These are phyloP conservation scores for Eptatretus atami DNA, from an alignment of 2,797 vertebrate species.

Conservation along the genomic window DNA sequence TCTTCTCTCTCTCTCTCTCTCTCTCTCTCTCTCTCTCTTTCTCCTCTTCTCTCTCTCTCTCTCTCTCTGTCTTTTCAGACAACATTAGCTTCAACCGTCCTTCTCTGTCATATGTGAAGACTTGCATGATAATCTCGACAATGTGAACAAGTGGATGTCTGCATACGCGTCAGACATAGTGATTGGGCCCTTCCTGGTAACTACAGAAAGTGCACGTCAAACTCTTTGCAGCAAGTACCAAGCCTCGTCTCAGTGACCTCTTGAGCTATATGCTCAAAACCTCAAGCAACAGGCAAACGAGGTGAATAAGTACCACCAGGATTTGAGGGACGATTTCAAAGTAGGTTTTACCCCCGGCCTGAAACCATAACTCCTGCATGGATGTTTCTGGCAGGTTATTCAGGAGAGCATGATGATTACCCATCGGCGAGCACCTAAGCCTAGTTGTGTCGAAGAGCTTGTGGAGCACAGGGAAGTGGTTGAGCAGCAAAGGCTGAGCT, in stretches of 20 bases:
- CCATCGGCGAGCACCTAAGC: constrained; percentile 30
- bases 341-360: no score
- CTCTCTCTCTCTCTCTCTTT: no score
- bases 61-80: constrained; percentile 18
- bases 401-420: constrained; percentile 26
- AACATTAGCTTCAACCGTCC: constrained; percentile 16
- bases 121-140: constrained; percentile 26
- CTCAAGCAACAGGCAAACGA: constrained; percentile 30
- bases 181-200: constrained; percentile 45
- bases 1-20: no score
- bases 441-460: constrained; percentile 44
- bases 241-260: constrained; percentile 22
- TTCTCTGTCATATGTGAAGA: constrained; percentile 21
- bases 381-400: constrained; percentile 12
- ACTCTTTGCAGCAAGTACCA: constrained; percentile 28
- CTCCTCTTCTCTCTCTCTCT: no score
- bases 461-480: constrained; percentile 49
- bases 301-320: constrained; percentile 11
- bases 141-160: constrained; percentile 20
- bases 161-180: constrained; percentile 29
- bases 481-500: constrained; percentile 40
- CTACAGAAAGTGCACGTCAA: constrained; percentile 22
- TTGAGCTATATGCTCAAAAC: constrained; percentile 25
- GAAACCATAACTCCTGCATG: no score
- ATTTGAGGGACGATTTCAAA: no score